A percentile compares a stretch with the other conserved stretches of the same genome.
Conservation (phyloP, 2,888 invertebrate species). For the Lamellibrachia satsuma region DNA sequence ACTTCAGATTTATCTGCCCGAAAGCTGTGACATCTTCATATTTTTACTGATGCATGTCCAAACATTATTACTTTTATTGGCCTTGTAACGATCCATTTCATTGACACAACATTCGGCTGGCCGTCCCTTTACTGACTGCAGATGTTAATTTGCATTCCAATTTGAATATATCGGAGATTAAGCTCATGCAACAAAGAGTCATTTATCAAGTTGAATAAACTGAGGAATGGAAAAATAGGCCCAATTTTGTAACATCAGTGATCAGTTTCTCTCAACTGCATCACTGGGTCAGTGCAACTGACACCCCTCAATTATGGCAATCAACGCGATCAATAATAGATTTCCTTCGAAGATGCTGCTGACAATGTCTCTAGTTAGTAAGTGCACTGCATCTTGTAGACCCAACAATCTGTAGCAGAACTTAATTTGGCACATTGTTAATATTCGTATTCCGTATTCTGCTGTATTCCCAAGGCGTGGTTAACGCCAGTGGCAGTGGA, state of each 20-base stretch:
- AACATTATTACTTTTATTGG: too few species aligned
- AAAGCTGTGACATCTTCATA: too few species aligned
- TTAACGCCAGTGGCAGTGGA: not conserved
- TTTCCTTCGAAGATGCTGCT: not conserved
- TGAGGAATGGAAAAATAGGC: not conserved
- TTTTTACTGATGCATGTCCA: too few species aligned
- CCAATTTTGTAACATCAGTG: not conserved
- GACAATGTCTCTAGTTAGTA: conserved; percentile 4
- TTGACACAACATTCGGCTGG: too few species aligned
- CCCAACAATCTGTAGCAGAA: not conserved
- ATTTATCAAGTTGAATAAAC: not conserved
- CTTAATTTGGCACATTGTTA: conserved; percentile 9
- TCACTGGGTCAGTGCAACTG: not conserved
- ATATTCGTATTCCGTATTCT: not conserved
- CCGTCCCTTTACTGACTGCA: not conserved
- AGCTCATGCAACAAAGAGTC: not conserved
- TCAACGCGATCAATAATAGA: not conserved
- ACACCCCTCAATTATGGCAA: not conserved
- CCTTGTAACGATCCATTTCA: too few species aligned
- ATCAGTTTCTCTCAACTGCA: not conserved
- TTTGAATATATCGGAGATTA: not conserved
- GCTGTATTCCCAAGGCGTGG: not conserved
- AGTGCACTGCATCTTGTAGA: not conserved
- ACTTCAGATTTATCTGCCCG: too few species aligned
- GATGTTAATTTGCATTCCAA: not conserved